phyloP scores from a whole-genome alignment of 92 coral and sea anemone species.

The Paramuricea clavata region DNA sequence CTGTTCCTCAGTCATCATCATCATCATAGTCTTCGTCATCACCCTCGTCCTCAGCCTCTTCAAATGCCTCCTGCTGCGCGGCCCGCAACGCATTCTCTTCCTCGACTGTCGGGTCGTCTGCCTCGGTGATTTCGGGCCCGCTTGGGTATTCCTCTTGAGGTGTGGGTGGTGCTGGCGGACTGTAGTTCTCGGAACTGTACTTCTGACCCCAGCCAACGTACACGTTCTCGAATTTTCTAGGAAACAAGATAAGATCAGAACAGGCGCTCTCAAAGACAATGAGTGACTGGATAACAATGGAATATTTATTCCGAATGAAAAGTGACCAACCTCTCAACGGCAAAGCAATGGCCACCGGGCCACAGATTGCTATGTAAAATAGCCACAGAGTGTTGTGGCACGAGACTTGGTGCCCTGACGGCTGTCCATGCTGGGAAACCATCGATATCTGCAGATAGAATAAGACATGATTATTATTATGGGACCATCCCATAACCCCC shows the following conservation, averaged over 20 bases:
- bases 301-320: neutral
- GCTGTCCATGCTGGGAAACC: conserved; percentile 96
- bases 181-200: conserved; percentile 96
- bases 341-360: conserved; percentile 99
- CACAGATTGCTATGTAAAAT: conserved; percentile 93
- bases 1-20: conserved; percentile 74
- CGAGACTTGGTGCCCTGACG: conserved; percentile 81
- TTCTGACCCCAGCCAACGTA: conserved; percentile 99
- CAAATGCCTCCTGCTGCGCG: conserved; percentile 97
- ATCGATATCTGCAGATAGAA: conserved; percentile 83
- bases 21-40: conserved; percentile 94
- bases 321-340: conserved; percentile 77
- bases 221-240: conserved; percentile 95
- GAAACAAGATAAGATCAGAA: neutral
- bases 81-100: conserved; percentile 98
- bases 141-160: conserved; percentile 99
- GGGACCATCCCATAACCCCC: too few relatives aligned
- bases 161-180: conserved; percentile 98
- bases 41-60: conserved; percentile 86
- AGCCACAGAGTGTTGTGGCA: conserved; percentile 91
- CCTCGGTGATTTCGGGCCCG: conserved; percentile 97
- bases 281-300: too few relatives aligned
- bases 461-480: neutral
- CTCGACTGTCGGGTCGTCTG: conserved; percentile 97
- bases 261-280: too few relatives aligned